Evolutionary conservation across 2,797 vertebrate species (phyloP), one percentile per base, ranked within the genome.

Genomic region (Silurus lanzhouensis): DNA sequence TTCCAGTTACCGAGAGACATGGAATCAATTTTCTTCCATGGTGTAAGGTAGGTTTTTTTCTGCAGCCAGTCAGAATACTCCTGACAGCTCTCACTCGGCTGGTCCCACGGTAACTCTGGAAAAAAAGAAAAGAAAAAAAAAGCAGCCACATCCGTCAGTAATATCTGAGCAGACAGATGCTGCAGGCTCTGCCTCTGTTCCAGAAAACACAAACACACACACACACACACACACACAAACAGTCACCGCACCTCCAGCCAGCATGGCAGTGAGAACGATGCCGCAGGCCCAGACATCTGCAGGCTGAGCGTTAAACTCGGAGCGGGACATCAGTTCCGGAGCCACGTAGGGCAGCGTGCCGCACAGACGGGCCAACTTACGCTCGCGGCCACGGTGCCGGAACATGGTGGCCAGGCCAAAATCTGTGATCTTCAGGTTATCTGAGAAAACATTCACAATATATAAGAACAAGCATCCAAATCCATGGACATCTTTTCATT

Each of bases 21-120:
- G 0, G 97, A 96, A 89, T 97, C 96, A 0, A 99, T 97, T 94
- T 99, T 99, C 89, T 97, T 99, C 98, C 98, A 99, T 3, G 98
- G 98, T 3, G 96, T 90, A 27, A 99, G 92, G 90, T 97, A 99
- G 0, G 95, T 96, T 91, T 98, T 99, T 91, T 94, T 96, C 89
- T 98, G 96, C 84, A 97, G 96, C 98, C 98, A 99, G 87, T 99
- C 98, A 2, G 95, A 94, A 90, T 97, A 99, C 48, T 99, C 98
- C 89, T 98, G 98, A 91, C 98, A 99, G 91, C 92, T 96, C 67
- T 98, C 96, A 27, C 93, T 96, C 61, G 98, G 98, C 90, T 99
- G 97, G 92, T 99, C 98, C 98, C 98, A 99, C 0, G 98, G 98
- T 89, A 99, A 91, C 92, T 99, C 98, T 99, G 91, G 8, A 52